A percentile compares a stretch with the other conserved stretches of the same genome.
These are phyloP conservation scores for Babylonia areolata DNA, from an alignment of 1,140 invertebrate genomes.

Conservation along the genomic window DNA sequence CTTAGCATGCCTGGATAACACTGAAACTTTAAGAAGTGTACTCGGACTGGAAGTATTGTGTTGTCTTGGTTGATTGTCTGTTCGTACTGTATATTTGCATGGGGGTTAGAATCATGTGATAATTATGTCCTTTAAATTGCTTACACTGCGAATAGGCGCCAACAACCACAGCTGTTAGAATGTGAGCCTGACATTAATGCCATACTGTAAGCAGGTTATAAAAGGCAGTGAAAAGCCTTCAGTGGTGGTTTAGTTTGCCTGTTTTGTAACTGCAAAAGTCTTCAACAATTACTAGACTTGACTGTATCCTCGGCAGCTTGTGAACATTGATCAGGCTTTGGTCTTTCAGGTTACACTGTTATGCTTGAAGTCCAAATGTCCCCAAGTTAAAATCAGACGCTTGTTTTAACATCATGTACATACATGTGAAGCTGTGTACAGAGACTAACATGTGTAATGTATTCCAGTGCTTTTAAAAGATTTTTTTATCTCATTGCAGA, in stretches of 20 bases:
- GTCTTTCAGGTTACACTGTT: neutral
- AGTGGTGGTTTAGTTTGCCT: neutral
- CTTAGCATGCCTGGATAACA: constrained; percentile 1
- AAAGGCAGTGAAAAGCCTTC: neutral
- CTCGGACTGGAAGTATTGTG: neutral
- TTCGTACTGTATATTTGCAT: neutral
- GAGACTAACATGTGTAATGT: no score
- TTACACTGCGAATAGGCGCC: neutral
- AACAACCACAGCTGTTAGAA: neutral
- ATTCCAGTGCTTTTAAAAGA: no score
- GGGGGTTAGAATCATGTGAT: neutral
- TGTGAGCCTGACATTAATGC: neutral
- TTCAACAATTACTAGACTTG: neutral
- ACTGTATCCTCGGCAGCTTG: neutral
- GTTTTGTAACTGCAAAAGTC: no score
- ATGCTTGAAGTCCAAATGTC: neutral
- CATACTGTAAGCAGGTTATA: neutral
- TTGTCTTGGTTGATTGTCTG: neutral
- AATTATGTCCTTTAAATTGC: neutral
- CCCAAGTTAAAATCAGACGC: neutral
- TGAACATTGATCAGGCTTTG: neutral
- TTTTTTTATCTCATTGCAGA: no score
- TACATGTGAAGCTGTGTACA: neutral
- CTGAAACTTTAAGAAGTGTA: neutral
- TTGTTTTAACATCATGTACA: no score